Evolutionary conservation across 2,888 invertebrate species (phyloP).

Genomic region (Galerucella calmariensis): DNA sequence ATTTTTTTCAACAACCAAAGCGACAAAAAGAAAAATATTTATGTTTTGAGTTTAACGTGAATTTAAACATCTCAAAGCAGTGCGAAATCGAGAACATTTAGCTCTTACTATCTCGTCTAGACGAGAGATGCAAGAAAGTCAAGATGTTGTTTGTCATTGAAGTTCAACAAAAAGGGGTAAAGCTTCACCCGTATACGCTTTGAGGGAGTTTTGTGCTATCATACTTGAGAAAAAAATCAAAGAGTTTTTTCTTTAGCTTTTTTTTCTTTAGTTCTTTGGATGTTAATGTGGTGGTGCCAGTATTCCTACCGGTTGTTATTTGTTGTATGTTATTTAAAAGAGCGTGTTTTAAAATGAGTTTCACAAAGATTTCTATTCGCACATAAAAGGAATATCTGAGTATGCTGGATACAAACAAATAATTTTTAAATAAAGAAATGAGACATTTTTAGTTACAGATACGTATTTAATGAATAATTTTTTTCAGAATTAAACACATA

Average conservation of each 20-base stretch:
- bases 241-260: constrained; percentile 15
- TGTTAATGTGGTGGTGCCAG: constrained; percentile 20
- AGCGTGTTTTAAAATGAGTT: neutral
- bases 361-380: neutral
- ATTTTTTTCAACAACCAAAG: neutral
- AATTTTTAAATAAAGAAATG: neutral
- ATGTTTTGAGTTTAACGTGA: constrained; percentile 9
- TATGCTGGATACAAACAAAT: neutral
- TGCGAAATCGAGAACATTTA: constrained; percentile 17
- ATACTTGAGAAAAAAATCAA: constrained; percentile 24
- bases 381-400: neutral
- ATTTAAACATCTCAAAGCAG: constrained; percentile 17
- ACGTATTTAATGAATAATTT: neutral
- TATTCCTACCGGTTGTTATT: neutral
- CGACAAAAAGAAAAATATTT: neutral
- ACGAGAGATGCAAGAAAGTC: constrained; percentile 22
- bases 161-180: constrained; percentile 26
- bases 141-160: constrained; percentile 24
- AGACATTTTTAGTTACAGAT: too few relatives aligned
- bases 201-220: constrained; percentile 22
- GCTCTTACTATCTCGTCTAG: constrained; percentile 26
- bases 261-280: constrained; percentile 16
- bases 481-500: neutral
- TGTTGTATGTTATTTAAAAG: neutral
- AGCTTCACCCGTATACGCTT: constrained; percentile 23